A percentile compares a stretch with the other conserved stretches of the same genome.
phyloP scores from a whole-genome alignment of 2,888 invertebrate genomes.

The Galerucella pusilla region DNA sequence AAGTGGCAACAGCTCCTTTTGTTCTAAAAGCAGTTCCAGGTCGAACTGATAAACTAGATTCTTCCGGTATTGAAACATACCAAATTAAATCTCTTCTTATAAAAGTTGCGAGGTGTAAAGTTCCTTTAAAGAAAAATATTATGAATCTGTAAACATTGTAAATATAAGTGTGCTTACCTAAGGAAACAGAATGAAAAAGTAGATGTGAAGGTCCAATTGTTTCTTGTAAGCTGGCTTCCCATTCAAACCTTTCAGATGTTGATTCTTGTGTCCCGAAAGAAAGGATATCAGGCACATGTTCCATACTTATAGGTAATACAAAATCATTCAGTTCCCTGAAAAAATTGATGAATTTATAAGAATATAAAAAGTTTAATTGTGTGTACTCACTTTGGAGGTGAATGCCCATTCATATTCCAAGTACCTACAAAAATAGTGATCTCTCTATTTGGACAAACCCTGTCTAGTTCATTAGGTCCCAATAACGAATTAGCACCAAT shows the following conservation, averaged over 20 bases:
- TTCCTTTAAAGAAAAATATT: slow-evolving; percentile 68
- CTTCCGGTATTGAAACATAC: slow-evolving; percentile 95
- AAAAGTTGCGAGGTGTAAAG: slow-evolving; percentile 89
- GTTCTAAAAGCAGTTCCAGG: slow-evolving; percentile 91
- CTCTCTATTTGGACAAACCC: slow-evolving; percentile 87
- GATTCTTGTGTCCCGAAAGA: slow-evolving; percentile 96
- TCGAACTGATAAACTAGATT: slow-evolving; percentile 86
- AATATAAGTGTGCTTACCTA: slow-evolving; percentile 68
- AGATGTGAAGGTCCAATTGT: slow-evolving; percentile 94
- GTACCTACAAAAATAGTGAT: slow-evolving; percentile 91
- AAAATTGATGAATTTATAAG: slow-evolving; percentile 41
- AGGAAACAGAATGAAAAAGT: slow-evolving; percentile 84
- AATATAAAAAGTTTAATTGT: not conserved
- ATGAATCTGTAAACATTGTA: slow-evolving; percentile 20
- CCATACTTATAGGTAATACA: slow-evolving; percentile 84
- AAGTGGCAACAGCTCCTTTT: slow-evolving; percentile 95
- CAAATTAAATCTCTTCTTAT: slow-evolving; percentile 92
- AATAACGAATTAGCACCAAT: slow-evolving; percentile 84
- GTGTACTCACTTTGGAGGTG: slow-evolving; percentile 76
- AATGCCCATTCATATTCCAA: slow-evolving; percentile 97
- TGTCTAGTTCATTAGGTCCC: slow-evolving; percentile 85
- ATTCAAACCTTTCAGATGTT: slow-evolving; percentile 85
- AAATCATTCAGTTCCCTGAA: slow-evolving; percentile 88
- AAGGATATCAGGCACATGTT: slow-evolving; percentile 90
- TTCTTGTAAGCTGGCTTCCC: slow-evolving; percentile 92